Conservation (phyloP, 2,113 vertebrate genomes). For the Cavia porcellus region DNA sequence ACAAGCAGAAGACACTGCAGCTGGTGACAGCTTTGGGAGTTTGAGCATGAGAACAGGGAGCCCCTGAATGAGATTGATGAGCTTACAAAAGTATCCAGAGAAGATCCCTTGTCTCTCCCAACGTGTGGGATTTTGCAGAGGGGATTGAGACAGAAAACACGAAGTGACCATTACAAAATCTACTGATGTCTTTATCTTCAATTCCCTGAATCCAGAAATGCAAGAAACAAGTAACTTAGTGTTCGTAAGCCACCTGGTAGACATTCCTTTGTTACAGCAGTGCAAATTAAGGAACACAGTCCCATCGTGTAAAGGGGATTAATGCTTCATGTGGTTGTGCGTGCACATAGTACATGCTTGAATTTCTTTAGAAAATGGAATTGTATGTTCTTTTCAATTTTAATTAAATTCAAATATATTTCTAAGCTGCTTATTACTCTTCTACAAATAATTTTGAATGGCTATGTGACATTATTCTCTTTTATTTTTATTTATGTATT, state of each 20-base stretch:
- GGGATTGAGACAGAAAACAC: neutral
- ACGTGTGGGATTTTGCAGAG: neutral
- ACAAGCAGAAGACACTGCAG: neutral
- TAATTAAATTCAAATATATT: neutral
- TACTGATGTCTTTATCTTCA: neutral
- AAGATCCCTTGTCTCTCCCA: neutral
- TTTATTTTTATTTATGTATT: no score
- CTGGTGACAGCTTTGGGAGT: neutral
- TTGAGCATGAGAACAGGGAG: neutral
- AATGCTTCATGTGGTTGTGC: neutral
- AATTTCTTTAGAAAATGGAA: slow-evolving; percentile 8
- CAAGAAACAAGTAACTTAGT: neutral
- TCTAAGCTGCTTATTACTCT: neutral
- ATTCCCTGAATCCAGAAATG: neutral
- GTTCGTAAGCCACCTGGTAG: neutral
- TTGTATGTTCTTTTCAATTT: neutral
- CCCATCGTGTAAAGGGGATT: neutral
- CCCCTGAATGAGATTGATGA: neutral
- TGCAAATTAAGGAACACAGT: neutral
- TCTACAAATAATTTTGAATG: neutral
- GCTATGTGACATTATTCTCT: neutral
- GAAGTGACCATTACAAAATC: no score
- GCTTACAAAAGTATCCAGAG: neutral
- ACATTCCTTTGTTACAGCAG: neutral
- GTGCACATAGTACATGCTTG: neutral